Percentiles rank a stretch among this genome's conserved stretches.
phyloP scores from a whole-genome alignment of 2,797 vertebrate species.

The Enteromius fasciolatus region DNA sequence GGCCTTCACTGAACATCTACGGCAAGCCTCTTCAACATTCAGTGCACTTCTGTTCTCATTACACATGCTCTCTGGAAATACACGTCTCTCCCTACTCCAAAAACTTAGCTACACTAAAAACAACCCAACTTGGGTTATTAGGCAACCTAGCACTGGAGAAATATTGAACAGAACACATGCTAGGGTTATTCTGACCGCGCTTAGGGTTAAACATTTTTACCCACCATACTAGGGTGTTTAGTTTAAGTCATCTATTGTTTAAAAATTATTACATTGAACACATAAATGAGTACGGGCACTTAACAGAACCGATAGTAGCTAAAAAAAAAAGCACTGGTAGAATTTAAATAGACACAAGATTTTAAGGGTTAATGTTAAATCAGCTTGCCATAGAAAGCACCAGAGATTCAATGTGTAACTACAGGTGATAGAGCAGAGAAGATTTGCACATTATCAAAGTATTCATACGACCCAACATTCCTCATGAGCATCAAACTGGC shows the following conservation, averaged over 20 bases:
- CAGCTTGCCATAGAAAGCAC: not conserved
- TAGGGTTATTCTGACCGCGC: too few relatives aligned
- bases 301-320: not conserved
- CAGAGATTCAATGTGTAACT: constrained; percentile 7
- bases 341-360: not conserved
- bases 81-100: too few relatives aligned
- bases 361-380: not conserved
- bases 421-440: constrained; percentile 20
- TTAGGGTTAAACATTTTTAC: too few relatives aligned
- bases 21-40: not conserved
- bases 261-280: too few relatives aligned
- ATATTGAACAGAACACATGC: too few relatives aligned
- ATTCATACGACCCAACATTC: constrained; percentile 54
- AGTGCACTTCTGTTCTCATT: not conserved
- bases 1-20: not conserved
- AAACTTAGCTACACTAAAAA: too few relatives aligned
- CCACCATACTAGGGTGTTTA: too few relatives aligned
- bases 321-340: not conserved
- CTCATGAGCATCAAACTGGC: constrained; percentile 63
- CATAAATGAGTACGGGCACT: not conserved
- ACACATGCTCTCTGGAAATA: too few relatives aligned
- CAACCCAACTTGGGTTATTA: too few relatives aligned
- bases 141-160: too few relatives aligned
- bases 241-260: too few relatives aligned
- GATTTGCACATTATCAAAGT: constrained; percentile 24